Conservation (phyloP, 1,140 invertebrate species). For the Leptinotarsa lineolata region DNA sequence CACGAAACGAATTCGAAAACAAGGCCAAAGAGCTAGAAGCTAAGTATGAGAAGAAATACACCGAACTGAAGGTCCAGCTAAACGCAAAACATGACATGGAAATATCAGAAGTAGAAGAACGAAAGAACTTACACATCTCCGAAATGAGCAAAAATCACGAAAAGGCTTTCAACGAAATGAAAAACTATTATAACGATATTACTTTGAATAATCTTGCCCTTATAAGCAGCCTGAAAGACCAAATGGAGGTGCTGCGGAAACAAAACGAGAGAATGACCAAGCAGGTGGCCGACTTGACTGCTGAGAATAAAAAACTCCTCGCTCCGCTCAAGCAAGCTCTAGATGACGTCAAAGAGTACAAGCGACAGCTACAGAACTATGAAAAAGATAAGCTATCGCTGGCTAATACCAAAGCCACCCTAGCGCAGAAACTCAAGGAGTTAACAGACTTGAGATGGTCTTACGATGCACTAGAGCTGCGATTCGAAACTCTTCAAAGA, state of each 20-base stretch:
- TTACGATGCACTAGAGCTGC: conserved; percentile 74
- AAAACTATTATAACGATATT: conserved; percentile 93
- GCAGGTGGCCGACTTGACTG: conserved; percentile 64
- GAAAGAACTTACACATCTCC: conserved; percentile 85
- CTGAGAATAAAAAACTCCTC: conserved; percentile 73
- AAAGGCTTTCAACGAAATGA: conserved; percentile 83
- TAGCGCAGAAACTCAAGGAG: conserved; percentile 67
- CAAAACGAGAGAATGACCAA: conserved; percentile 78
- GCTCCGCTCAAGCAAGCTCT: conserved; percentile 73
- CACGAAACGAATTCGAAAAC: conserved; percentile 73
- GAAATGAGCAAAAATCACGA: conserved; percentile 83
- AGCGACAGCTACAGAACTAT: conserved; percentile 76
- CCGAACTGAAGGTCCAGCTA: conserved; percentile 72
- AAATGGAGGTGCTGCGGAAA: conserved; percentile 82
- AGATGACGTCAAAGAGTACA: conserved; percentile 70
- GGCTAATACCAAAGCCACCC: conserved; percentile 65
- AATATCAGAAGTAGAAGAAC: conserved; percentile 84
- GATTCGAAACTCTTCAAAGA: conserved; percentile 75
- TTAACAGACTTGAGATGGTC: conserved; percentile 76
- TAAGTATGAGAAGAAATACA: conserved; percentile 80
- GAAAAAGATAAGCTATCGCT: conserved; percentile 77
- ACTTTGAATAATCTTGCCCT: conserved; percentile 87
- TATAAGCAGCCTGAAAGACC: conserved; percentile 81
- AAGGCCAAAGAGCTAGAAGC: conserved; percentile 77
- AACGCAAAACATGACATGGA: conserved; percentile 75